Conservation (phyloP, 2,797 vertebrate genomes). For the Sebastes oblongus region DNA sequence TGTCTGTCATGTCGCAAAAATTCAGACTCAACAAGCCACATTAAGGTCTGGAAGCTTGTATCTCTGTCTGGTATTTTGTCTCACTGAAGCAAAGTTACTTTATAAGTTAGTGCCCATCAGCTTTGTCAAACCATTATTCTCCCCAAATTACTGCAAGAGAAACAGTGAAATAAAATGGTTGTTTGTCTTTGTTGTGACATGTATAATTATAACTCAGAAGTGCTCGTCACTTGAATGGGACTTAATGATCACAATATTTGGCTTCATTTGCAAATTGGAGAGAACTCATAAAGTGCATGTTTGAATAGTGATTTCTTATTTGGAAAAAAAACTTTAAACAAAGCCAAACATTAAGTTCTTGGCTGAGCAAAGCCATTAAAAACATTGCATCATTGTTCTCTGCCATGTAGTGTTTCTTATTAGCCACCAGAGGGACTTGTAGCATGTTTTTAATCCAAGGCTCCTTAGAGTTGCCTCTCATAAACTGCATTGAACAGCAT, state of each 20-base stretch:
- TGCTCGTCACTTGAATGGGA: background rate
- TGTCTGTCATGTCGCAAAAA: background rate
- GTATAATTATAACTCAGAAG: background rate
- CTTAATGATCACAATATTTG: rapidly evolving
- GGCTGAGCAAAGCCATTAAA: background rate
- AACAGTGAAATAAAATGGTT: background rate
- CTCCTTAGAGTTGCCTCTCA: background rate
- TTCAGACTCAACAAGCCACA: background rate
- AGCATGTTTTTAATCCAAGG: background rate
- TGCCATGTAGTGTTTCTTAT: background rate
- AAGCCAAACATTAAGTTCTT: background rate
- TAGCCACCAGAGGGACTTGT: background rate
- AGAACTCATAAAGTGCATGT: background rate
- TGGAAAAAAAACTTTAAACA: background rate
- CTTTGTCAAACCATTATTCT: background rate
- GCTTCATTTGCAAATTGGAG: background rate
- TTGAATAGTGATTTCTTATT: background rate
- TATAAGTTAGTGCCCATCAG: background rate
- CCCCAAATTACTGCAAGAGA: background rate
- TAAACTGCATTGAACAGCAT: background rate
- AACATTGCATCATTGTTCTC: background rate
- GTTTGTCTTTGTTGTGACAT: background rate
- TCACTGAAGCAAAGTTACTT: background rate
- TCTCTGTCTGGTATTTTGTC: background rate
- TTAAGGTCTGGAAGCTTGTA: background rate